Evolutionary conservation across 2,113 vertebrate genomes (phyloP), one percentile per base, ranked within the genome.

Genomic region (Mesoclemmys tuberculata): DNA sequence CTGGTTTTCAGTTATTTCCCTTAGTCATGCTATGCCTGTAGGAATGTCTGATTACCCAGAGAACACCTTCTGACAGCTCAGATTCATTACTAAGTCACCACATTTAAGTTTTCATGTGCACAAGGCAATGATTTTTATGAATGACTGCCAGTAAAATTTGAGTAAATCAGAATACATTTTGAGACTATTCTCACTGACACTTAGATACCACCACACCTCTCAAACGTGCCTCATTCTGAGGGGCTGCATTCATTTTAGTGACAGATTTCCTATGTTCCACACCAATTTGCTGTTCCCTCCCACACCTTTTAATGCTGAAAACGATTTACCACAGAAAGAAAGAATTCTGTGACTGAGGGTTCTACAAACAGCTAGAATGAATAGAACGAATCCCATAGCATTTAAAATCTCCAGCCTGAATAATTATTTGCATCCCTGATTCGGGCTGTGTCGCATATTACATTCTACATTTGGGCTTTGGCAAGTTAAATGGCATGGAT

Each of bases 151-250:
- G 95, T 84, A 94, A 94, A 87, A 88, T 97, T 96, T 94, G 95
- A 83, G 95, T 96, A 93, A 52, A 92, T 81, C 89, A 91, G 86
- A 96, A 97, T 93, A 68, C 94, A 96, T 96, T 96, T 96, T 97
- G 94, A 89, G 94, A 95, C 61, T 29, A 90, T 85, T 93, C 51
- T 95, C 94, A 96, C 92, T 95, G 86, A 71, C 80, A 93, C 80
- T 96, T 91, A 87, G 79, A 85, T 93, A 56, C 18, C 71, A 38
- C 58, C 61, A 38, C 93, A 90, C 91, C 54, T 87, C 79, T 46
- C 24, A 77, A 46, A 22, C 12, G 2, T 27, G 26, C 74, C 11
- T 74, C 51, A 6, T 74, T 93, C 88, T 92, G 92, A 92, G 81
- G 41, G 58, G 29, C 88, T 93, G 58, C 2, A 19, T 75, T 61